Conservation (phyloP, 2,888 invertebrate genomes). For the Hypena proboscidalis region DNA sequence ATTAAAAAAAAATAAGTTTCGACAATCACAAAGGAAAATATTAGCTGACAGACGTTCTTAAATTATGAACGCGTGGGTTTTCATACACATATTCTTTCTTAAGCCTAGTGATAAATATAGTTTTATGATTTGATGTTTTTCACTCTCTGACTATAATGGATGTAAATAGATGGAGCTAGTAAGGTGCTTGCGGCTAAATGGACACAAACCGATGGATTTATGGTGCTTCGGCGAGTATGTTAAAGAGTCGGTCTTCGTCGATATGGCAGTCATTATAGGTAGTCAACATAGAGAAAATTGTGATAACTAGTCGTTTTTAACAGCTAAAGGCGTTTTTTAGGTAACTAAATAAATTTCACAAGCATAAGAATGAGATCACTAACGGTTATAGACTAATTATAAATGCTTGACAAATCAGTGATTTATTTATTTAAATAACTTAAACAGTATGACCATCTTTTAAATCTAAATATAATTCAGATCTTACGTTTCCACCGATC, state of each 20-base stretch:
- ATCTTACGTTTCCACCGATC: too few relatives aligned
- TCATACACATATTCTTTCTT: constrained; percentile 33
- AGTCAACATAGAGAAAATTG: constrained; percentile 3
- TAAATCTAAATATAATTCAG: too few relatives aligned
- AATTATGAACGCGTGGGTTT: constrained; percentile 38
- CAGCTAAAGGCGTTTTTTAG: constrained; percentile 1
- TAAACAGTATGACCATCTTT: too few relatives aligned
- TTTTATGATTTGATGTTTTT: constrained; percentile 24
- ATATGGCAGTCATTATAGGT: constrained; percentile 4
- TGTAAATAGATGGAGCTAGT: constrained; percentile 13
- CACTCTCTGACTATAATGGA: constrained; percentile 18
- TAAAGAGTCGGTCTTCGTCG: constrained; percentile 1
- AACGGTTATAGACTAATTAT: too few relatives aligned
- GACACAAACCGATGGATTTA: constrained; percentile 13
- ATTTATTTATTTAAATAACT: too few relatives aligned
- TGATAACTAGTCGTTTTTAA: neutral
- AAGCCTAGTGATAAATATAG: constrained; percentile 16
- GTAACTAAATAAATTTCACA: too few relatives aligned
- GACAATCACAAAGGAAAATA: constrained; percentile 33
- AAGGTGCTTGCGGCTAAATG: constrained; percentile 17
- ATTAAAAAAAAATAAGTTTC: constrained; percentile 22
- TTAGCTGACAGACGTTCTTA: constrained; percentile 24
- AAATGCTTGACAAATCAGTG: too few relatives aligned
- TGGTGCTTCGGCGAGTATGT: constrained; percentile 5
- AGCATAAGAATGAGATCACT: too few relatives aligned